A percentile compares a stretch with the other conserved stretches of the same genome.
phyloP scores from a whole-genome alignment of 2,888 invertebrate genomes.

The Tipula vernalis region DNA sequence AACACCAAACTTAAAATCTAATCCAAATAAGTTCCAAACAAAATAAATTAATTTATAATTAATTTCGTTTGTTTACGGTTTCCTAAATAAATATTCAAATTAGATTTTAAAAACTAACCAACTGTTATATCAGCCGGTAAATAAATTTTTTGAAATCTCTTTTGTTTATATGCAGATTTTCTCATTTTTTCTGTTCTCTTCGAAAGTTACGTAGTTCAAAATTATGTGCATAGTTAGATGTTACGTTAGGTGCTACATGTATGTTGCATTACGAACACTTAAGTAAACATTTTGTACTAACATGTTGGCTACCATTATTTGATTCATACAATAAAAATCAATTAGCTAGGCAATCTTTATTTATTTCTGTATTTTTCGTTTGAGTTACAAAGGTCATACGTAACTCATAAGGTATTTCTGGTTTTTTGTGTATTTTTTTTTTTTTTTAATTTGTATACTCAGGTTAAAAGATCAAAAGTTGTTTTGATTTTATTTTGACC shows the following conservation, averaged over 20 bases:
- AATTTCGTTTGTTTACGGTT: neutral
- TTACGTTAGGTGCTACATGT: neutral
- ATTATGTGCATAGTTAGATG: neutral
- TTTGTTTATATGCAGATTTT: neutral
- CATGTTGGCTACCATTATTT: neutral
- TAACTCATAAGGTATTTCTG: too few species aligned
- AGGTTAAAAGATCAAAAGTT: too few species aligned
- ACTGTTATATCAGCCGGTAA: neutral
- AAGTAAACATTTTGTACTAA: neutral
- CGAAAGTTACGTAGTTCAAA: neutral
- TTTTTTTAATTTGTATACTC: too few species aligned
- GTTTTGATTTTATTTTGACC: too few species aligned
- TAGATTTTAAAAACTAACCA: neutral
- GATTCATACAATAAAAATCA: neutral
- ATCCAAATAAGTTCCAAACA: neutral
- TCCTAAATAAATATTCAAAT: neutral
- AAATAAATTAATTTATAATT: neutral
- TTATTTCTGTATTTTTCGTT: too few species aligned
- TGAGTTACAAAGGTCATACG: too few species aligned
- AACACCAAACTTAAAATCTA: neutral
- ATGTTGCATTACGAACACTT: neutral
- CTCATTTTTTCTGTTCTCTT: neutral
- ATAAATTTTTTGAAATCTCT: neutral
- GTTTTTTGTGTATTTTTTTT: too few species aligned
- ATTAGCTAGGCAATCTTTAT: too few species aligned